Percentiles rank a stretch among this genome's conserved stretches.
Evolutionary conservation across 92 coral and sea anemone genomes (phyloP).

Genomic region (Epizoanthus scotinus): DNA sequence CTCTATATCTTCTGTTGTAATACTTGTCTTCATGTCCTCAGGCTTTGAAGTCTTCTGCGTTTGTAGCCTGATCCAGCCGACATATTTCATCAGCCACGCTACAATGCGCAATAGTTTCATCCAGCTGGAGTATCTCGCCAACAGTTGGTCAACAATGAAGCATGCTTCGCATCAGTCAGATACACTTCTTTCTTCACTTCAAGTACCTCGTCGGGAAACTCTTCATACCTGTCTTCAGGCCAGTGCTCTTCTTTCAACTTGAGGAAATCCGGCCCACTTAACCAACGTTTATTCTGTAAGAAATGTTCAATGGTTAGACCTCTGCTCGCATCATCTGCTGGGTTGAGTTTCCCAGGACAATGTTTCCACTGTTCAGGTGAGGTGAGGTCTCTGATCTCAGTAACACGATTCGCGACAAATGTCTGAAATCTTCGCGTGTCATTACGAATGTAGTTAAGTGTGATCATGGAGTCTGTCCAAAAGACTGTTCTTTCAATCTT

Average conservation of each 20-base stretch:
- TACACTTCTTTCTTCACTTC: conserved; percentile 48
- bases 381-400: no score
- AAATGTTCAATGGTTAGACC: conserved; percentile 43
- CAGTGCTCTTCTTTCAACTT: conserved; percentile 37
- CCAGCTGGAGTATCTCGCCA: conserved; percentile 35
- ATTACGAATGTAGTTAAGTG: conserved; percentile 25
- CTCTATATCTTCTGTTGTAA: neutral
- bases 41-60: neutral
- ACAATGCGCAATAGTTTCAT: conserved; percentile 34
- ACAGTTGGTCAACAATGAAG: neutral
- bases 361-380: conserved; percentile 4
- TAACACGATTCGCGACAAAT: conserved; percentile 21
- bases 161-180: neutral
- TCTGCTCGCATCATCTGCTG: conserved; percentile 56
- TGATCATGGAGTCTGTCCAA: conserved; percentile 40
- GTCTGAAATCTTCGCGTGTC: conserved; percentile 40
- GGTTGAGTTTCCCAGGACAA: conserved; percentile 44
- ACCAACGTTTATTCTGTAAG: conserved; percentile 40
- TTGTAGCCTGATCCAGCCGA: conserved; percentile 25
- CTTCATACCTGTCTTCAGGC: conserved; percentile 29
- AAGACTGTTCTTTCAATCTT: conserved; percentile 11
- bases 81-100: conserved; percentile 38
- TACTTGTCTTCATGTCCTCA: neutral
- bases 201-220: conserved; percentile 25
- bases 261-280: neutral